Conservation (phyloP, 2,113 vertebrate genomes). For the Petromus typicus region DNA sequence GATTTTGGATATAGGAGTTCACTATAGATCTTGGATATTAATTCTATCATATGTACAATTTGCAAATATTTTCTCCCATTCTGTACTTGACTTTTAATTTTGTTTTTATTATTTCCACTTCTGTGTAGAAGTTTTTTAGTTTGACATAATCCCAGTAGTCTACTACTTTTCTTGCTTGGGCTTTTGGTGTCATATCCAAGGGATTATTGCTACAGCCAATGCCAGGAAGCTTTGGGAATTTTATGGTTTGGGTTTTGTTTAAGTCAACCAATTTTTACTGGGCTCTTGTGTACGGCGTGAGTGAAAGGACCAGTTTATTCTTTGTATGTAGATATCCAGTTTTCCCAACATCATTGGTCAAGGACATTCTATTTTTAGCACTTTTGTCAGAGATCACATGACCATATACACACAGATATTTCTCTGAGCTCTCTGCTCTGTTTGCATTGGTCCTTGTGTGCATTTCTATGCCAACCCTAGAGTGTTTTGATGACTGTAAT, state of each 20-base stretch:
- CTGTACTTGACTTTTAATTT: neutral
- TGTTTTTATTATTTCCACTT: neutral
- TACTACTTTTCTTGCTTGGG: neutral
- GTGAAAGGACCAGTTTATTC: neutral
- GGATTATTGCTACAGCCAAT: neutral
- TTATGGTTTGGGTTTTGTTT: neutral
- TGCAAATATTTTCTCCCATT: neutral
- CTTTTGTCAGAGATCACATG: neutral
- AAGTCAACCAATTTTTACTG: neutral
- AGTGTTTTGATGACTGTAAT: neutral
- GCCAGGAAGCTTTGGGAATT: neutral
- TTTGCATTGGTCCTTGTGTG: neutral
- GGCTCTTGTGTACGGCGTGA: neutral
- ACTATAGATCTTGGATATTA: neutral
- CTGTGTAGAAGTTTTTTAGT: neutral
- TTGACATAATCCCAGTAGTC: neutral
- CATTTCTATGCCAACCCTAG: neutral
- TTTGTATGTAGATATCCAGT: neutral
- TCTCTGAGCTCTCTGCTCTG: neutral
- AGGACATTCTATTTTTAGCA: neutral
- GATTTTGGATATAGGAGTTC: too few relatives aligned
- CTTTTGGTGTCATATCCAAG: neutral
- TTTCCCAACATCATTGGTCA: neutral
- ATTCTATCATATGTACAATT: neutral
- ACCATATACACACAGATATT: neutral